Conservation (phyloP, 2,113 vertebrate genomes). For the Condylura cristata region DNA sequence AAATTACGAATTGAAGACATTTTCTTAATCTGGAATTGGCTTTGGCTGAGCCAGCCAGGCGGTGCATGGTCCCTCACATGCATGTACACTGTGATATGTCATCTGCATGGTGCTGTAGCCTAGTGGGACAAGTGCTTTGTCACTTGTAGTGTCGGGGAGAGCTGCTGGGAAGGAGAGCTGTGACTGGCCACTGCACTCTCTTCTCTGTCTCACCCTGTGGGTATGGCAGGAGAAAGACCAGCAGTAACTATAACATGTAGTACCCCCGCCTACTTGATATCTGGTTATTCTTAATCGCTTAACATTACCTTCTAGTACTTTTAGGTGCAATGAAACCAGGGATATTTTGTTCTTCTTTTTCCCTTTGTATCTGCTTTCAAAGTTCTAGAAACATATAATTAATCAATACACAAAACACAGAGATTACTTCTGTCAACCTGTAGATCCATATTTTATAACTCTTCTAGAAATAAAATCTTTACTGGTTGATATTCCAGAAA, state of each 20-base stretch:
- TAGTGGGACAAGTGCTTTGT: background rate
- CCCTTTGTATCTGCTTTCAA: background rate
- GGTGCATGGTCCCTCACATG: background rate
- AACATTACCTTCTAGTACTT: slow-evolving; percentile 25
- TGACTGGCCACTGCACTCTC: background rate
- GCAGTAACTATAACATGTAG: background rate
- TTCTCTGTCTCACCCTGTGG: background rate
- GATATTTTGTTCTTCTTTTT: background rate
- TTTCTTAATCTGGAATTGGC: background rate
- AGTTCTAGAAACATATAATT: background rate
- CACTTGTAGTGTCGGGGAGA: too few relatives aligned
- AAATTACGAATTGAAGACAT: background rate
- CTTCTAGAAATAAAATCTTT: background rate
- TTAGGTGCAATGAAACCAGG: background rate
- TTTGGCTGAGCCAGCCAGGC: background rate
- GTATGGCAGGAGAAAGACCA: background rate
- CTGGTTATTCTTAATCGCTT: slow-evolving; percentile 19
- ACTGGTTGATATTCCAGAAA: background rate
- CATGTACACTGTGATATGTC: background rate
- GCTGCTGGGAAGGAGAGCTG: background rate
- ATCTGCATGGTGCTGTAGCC: background rate
- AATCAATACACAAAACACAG: background rate
- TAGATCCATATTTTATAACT: background rate
- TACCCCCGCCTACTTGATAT: background rate
- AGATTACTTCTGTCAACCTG: background rate